Percentiles rank a stretch among this genome's conserved stretches.
Conservation (phyloP, 2,888 invertebrate genomes). For the Poecilobothrus nobilitatus region DNA sequence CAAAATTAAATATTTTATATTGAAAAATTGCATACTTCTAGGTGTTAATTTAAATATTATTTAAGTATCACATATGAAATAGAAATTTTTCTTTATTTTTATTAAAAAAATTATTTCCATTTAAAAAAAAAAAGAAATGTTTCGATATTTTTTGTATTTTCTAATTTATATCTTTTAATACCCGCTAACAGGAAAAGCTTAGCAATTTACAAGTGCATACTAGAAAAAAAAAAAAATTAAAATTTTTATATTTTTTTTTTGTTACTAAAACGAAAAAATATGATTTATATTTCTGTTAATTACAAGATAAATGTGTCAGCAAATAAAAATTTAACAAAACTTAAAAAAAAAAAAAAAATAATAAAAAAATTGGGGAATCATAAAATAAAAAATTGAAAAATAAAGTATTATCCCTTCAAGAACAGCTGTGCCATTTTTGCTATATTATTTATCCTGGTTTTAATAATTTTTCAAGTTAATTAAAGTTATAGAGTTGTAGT, state of each 20-base stretch:
- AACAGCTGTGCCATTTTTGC: neutral
- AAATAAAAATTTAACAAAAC: neutral
- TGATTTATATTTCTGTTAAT: constrained; percentile 3
- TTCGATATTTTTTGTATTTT: no score
- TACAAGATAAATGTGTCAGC: neutral
- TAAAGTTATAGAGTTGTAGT: neutral
- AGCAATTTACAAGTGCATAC: no score
- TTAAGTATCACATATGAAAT: no score
- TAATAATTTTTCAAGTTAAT: constrained; percentile 4
- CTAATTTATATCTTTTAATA: no score
- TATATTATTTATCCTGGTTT: neutral
- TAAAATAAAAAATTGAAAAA: neutral
- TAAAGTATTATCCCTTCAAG: constrained; percentile 1
- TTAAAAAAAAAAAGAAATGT: no score
- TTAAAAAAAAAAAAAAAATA: neutral
- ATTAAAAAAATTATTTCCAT: no score
- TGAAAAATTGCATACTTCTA: no score
- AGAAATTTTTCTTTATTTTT: no score
- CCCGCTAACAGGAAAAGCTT: no score
- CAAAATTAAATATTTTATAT: no score
- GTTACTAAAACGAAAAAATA: neutral
- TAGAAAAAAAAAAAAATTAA: neutral
- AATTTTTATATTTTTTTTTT: neutral
- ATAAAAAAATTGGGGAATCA: neutral
- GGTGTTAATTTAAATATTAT: no score